phyloP scores from a whole-genome alignment of 2,888 invertebrate species.

The Conops quadrifasciatus region DNA sequence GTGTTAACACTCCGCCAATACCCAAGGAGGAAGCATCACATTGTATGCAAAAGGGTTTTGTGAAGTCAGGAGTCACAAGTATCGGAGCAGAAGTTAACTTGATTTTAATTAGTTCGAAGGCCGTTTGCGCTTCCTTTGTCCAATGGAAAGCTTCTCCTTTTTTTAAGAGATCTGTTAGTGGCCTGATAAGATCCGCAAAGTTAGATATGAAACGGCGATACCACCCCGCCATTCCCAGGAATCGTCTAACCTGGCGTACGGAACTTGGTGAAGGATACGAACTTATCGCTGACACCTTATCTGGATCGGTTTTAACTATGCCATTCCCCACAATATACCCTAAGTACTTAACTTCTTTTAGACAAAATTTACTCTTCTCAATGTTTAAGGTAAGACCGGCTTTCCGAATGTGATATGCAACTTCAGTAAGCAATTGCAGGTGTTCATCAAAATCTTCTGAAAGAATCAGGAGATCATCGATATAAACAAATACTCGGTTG shows the following conservation, averaged over 20 bases:
- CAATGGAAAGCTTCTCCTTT: constrained; percentile 30
- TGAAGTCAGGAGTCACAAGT: constrained; percentile 1
- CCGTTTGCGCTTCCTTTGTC: constrained; percentile 30
- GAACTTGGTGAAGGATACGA: constrained; percentile 36
- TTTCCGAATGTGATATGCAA: neutral
- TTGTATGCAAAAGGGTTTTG: neutral
- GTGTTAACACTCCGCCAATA: neutral
- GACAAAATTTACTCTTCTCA: constrained; percentile 36
- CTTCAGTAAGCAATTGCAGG: neutral
- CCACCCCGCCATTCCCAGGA: constrained; percentile 43
- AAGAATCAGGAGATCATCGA: constrained; percentile 2
- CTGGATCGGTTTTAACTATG: constrained; percentile 37
- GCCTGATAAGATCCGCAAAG: constrained; percentile 31
- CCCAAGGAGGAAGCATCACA: neutral
- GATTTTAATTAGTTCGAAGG: constrained; percentile 34
- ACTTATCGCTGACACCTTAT: constrained; percentile 38
- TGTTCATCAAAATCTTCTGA: neutral
- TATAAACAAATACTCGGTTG: neutral
- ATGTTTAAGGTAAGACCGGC: constrained; percentile 36
- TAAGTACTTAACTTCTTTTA: constrained; percentile 39
- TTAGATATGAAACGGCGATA: constrained; percentile 37
- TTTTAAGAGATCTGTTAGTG: constrained; percentile 32
- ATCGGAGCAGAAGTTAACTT: constrained; percentile 36
- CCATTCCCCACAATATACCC: constrained; percentile 42
- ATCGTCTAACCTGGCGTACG: constrained; percentile 35